Base-by-base conservation (phyloP, 2,113 vertebrate species). In the Nothocercus nigrocapillus region DNA sequence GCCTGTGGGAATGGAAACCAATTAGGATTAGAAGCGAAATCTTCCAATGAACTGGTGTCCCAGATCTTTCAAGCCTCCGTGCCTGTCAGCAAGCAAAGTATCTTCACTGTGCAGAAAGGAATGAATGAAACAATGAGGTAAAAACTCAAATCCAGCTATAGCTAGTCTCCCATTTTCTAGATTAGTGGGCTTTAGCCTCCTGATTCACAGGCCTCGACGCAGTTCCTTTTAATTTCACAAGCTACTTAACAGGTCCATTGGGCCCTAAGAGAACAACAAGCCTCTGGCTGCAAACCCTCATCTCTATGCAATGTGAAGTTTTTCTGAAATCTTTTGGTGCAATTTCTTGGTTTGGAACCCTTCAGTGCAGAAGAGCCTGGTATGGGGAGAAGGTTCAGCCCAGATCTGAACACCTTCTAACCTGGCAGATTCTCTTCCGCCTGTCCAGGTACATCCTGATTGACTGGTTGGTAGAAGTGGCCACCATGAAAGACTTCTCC, bases 81-180 rank as follows among this genome's bases (percentile, higher is more conserved):
- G 1, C 94, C 98, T 5, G 82, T 97, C 77, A 97, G 56, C 79
- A 98, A 96, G 92, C 96, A 98, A 62, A 93, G 94, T 32, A 98
- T 98, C 92, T 98, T 98, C 93, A 97, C 98, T 25, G 98, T 99
- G 54, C 98, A 98, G 82, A 98, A 98, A 92, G 98, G 98, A 90
- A 99, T 99, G 96, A 99, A 98, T 20, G 99, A 99, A 98, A 99
- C 98, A 8, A 99, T 99, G 99, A 99, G 99, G 99, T 99, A 98
- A 95, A 72, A 77, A 28, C 40, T 64, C 32, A 2, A 8, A 17
- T 40, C 58, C 21, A 54, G 38, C 25, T 76, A 3, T 8, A 45
- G n/a, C 20, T 47, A 34, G 27, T 36, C 58, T 70, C 44, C 22
- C 12, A 34, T 54, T 66, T 25, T 25, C 49, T 64, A 63, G 61